Percentiles rank a stretch among this genome's conserved stretches.
Conservation (phyloP, 2,888 invertebrate species). For the Gonocerus acuteangulatus region DNA sequence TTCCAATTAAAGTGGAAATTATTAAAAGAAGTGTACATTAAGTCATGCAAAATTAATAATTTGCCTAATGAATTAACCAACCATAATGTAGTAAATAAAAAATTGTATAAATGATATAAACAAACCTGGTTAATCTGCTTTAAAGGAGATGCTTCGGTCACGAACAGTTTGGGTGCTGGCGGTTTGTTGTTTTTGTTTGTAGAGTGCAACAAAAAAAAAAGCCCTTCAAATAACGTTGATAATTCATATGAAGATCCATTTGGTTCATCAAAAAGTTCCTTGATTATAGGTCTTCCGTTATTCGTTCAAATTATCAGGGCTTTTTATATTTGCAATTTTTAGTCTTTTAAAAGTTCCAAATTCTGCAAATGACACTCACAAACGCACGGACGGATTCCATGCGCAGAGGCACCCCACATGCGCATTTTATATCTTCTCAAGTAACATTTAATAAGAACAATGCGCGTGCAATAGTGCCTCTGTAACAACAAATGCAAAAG, state of each 20-base stretch:
- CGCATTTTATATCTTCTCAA: slow-evolving; percentile 20
- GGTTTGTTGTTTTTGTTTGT: slow-evolving; percentile 19
- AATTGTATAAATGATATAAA: slow-evolving; percentile 12
- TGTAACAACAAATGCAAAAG: slow-evolving; percentile 35
- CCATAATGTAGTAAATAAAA: neutral
- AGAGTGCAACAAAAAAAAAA: slow-evolving; percentile 23
- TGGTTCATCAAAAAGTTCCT: too few species aligned
- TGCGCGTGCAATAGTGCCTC: slow-evolving; percentile 34
- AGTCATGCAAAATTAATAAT: neutral
- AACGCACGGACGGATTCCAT: slow-evolving; percentile 3
- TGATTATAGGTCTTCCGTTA: too few species aligned
- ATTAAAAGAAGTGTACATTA: neutral
- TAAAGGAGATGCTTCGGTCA: slow-evolving; percentile 21
- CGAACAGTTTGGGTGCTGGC: slow-evolving; percentile 19
- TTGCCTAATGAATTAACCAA: neutral
- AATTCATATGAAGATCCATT: slow-evolving; percentile 3
- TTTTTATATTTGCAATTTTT: neutral
- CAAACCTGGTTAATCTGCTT: slow-evolving; percentile 9
- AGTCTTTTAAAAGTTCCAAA: neutral
- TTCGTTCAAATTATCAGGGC: neutral
- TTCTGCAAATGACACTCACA: slow-evolving; percentile 18
- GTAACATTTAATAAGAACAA: neutral
- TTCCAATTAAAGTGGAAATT: neutral
- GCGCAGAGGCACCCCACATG: slow-evolving; percentile 30
- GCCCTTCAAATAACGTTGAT: slow-evolving; percentile 8